phyloP scores from a whole-genome alignment of 2,888 invertebrate genomes.

The Bibio marci region DNA sequence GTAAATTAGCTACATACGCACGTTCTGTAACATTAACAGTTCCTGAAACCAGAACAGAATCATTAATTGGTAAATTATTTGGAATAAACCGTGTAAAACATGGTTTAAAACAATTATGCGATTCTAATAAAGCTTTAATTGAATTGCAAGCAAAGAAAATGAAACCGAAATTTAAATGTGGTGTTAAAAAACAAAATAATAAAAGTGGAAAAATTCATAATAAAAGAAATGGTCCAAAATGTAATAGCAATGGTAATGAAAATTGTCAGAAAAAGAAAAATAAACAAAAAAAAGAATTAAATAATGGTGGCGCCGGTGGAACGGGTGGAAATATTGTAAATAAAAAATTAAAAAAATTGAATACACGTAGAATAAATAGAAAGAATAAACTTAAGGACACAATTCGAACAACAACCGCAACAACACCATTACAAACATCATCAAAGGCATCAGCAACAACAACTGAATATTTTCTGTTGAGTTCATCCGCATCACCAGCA shows the following conservation, averaged over 20 bases:
- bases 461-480: no score
- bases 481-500: no score
- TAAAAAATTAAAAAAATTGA: no score
- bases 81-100: constrained; percentile 29
- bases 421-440: no score
- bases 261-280: no score
- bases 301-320: background rate
- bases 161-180: constrained; percentile 20
- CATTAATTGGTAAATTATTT: constrained; percentile 34
- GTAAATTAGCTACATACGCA: constrained; percentile 57
- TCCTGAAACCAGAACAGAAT: constrained; percentile 32
- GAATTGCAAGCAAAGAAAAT: constrained; percentile 27
- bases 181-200: background rate
- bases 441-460: no score
- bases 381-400: no score
- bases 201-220: background rate
- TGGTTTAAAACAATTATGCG: constrained; percentile 31
- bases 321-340: no score
- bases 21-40: constrained; percentile 47
- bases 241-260: no score
- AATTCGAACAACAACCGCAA: no score
- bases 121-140: constrained; percentile 28
- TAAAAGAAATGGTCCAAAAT: no score
- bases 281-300: background rate
- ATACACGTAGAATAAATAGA: no score